Conservation (phyloP, 2,797 vertebrate species). For the Enoplosus armatus region DNA sequence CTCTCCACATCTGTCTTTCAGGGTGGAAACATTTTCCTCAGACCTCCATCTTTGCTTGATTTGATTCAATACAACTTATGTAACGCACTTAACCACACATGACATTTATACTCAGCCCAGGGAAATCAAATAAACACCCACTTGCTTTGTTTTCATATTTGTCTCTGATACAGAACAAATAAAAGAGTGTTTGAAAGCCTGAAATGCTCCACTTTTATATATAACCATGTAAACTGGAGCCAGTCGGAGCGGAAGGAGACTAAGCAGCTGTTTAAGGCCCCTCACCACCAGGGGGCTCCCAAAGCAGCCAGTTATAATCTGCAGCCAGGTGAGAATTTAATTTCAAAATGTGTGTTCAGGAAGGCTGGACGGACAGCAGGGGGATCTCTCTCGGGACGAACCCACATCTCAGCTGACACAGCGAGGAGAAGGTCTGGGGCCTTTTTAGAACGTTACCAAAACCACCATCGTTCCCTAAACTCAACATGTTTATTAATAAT, state of each 20-base stretch:
- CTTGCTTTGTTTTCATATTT: not conserved
- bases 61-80: not conserved
- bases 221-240: not conserved
- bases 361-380: no score
- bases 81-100: slow-evolving; percentile 7
- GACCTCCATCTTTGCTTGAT: not conserved
- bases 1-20: slow-evolving; percentile 1
- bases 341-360: not conserved
- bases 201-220: not conserved
- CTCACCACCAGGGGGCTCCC: not conserved
- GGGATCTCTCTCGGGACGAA: no score
- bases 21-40: slow-evolving; percentile 2
- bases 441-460: no score
- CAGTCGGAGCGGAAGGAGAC: no score
- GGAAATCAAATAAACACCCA: slow-evolving; percentile 1
- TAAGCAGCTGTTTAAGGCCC: no score
- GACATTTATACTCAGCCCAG: not conserved
- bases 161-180: not conserved
- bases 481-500: no score
- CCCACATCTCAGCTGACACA: no score
- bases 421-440: no score
- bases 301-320: not conserved
- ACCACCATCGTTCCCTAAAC: no score
- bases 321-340: no score
- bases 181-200: not conserved